Percentiles rank a stretch among this genome's conserved stretches.
Conservation (phyloP, 2,113 vertebrate genomes). For the Colius striatus region DNA sequence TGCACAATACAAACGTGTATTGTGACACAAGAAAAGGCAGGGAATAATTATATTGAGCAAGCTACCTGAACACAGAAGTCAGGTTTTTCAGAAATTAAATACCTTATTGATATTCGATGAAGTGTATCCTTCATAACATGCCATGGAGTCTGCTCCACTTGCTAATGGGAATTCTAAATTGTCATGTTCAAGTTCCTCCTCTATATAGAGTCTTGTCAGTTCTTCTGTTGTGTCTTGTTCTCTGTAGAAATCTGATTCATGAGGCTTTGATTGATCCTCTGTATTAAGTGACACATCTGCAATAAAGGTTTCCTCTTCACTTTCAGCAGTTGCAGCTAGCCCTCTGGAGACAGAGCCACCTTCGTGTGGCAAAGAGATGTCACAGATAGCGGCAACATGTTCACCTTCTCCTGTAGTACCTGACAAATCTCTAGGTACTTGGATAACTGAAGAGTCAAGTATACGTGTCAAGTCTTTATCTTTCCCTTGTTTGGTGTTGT, state of each 20-base stretch:
- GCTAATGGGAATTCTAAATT: slow-evolving; percentile 46
- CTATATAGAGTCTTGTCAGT: slow-evolving; percentile 83
- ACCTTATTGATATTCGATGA: slow-evolving; percentile 76
- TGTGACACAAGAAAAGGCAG: background rate
- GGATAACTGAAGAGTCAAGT: background rate
- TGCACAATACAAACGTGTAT: background rate
- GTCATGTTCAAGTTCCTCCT: slow-evolving; percentile 73
- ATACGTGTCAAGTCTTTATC: slow-evolving; percentile 7
- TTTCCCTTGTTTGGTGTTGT: slow-evolving; percentile 12
- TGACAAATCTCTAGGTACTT: background rate
- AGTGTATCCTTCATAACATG: slow-evolving; percentile 67
- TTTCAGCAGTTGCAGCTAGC: slow-evolving; percentile 61
- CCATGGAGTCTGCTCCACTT: slow-evolving; percentile 49
- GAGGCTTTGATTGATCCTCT: slow-evolving; percentile 52
- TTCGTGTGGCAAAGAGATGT: background rate
- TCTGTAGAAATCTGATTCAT: slow-evolving; percentile 39
- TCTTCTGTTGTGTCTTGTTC: slow-evolving; percentile 52
- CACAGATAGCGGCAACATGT: background rate
- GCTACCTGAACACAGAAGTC: background rate
- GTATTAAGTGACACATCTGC: slow-evolving; percentile 59
- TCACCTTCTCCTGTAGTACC: background rate
- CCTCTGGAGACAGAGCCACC: slow-evolving; percentile 5
- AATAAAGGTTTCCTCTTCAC: slow-evolving; percentile 63
- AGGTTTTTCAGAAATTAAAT: slow-evolving; percentile 65
- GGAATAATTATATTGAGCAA: background rate